Conservation (phyloP, 2,797 vertebrate genomes). For the Tinamus major region DNA sequence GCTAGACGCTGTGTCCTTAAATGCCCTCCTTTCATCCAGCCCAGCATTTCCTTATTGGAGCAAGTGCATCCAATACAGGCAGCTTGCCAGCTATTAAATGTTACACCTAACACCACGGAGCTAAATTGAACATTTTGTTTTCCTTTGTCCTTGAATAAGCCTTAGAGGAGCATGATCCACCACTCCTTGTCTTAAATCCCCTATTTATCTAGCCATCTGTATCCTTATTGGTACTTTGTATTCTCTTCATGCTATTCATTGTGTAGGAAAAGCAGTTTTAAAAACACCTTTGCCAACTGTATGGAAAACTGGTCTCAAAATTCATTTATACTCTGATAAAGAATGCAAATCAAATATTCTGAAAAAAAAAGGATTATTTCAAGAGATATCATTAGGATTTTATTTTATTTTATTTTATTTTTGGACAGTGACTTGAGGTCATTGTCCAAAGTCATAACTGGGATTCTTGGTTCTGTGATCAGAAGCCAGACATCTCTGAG, state of each 20-base stretch:
- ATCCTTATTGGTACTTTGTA: background rate
- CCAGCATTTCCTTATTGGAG: constrained; percentile 65
- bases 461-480: background rate
- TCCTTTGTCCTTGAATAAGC: constrained; percentile 60
- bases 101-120: constrained; percentile 61
- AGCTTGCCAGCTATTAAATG: constrained; percentile 57
- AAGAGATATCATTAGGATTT: background rate
- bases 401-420: background rate
- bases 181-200: constrained; percentile 29
- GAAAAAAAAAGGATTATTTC: background rate
- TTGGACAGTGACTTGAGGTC: background rate
- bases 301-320: constrained; percentile 31
- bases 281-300: background rate
- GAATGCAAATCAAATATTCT: background rate
- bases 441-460: background rate
- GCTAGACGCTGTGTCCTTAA: constrained; percentile 66
- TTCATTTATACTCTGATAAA: constrained; percentile 4
- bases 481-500: background rate
- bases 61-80: constrained; percentile 67
- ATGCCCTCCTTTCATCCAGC: constrained; percentile 69
- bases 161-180: constrained; percentile 27
- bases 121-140: constrained; percentile 60
- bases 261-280: background rate
- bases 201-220: constrained; percentile 22
- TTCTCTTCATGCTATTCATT: background rate